Conservation (phyloP, 2,797 vertebrate genomes). For the Danio tinwini region DNA sequence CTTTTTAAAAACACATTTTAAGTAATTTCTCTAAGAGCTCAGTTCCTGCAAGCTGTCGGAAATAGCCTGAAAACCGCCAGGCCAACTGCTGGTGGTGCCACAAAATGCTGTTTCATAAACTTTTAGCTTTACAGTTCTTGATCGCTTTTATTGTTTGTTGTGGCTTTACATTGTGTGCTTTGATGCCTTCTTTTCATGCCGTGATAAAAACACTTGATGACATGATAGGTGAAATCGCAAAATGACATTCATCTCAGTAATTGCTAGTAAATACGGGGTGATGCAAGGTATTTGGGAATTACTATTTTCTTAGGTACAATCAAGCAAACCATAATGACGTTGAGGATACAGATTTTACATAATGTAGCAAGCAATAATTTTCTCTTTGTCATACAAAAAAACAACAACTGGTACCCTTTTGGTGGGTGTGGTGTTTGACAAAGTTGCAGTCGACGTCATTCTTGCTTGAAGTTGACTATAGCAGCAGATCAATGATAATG, state of each 20-base stretch:
- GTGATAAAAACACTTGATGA: not conserved
- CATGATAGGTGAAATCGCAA: not conserved
- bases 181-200: not conserved
- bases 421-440: no score
- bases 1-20: conserved; percentile 54
- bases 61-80: conserved; percentile 49
- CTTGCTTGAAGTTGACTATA: no score
- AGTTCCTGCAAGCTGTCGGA: conserved; percentile 38
- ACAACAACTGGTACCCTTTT: not conserved
- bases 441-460: no score
- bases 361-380: not conserved
- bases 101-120: conserved; percentile 23
- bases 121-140: conserved; percentile 24
- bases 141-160: conserved; percentile 21
- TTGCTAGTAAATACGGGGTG: not conserved
- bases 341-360: not conserved
- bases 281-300: not conserved
- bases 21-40: conserved; percentile 57
- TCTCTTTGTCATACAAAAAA: not conserved
- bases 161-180: not conserved
- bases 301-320: not conserved
- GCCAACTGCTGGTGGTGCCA: conserved; percentile 10
- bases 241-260: not conserved
- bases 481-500: no score
- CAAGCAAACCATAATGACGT: not conserved